Conservation (phyloP, 2,113 vertebrate species). For the Brevimyrus niger region DNA sequence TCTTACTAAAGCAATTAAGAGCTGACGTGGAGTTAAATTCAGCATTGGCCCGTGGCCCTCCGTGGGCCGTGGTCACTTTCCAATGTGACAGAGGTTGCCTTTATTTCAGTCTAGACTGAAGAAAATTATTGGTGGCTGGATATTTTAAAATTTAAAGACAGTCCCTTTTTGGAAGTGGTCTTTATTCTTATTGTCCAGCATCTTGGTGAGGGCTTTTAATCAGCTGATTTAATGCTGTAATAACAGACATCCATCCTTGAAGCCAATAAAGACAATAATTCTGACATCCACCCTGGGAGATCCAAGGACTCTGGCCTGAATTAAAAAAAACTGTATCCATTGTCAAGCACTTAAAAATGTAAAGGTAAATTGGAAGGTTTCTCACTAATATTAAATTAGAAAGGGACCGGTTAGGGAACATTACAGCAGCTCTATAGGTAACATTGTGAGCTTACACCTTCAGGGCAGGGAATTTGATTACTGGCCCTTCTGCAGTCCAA, state of each 20-base stretch:
- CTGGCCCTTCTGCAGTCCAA: background rate
- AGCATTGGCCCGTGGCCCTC: background rate
- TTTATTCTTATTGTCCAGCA: background rate
- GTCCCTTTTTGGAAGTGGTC: background rate
- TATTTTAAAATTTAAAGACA: background rate
- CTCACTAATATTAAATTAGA: background rate
- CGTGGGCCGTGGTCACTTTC: background rate
- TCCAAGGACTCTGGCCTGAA: background rate
- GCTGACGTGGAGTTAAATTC: background rate
- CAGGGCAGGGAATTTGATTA: background rate
- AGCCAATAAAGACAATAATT: background rate
- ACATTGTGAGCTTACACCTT: background rate
- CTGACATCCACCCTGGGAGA: background rate
- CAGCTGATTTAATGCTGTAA: background rate
- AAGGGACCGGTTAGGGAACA: background rate
- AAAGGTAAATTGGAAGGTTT: background rate
- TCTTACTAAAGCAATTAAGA: constrained; percentile 1
- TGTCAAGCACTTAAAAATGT: background rate
- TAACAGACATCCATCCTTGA: background rate
- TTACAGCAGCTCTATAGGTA: background rate
- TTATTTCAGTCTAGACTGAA: background rate
- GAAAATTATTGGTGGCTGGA: background rate
- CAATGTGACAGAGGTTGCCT: background rate
- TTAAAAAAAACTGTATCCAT: background rate
- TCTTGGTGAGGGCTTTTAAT: background rate